These are phyloP conservation scores for Gasterosteus aculeatus DNA, from an alignment of 2,113 vertebrate species.

Conservation along the genomic window DNA sequence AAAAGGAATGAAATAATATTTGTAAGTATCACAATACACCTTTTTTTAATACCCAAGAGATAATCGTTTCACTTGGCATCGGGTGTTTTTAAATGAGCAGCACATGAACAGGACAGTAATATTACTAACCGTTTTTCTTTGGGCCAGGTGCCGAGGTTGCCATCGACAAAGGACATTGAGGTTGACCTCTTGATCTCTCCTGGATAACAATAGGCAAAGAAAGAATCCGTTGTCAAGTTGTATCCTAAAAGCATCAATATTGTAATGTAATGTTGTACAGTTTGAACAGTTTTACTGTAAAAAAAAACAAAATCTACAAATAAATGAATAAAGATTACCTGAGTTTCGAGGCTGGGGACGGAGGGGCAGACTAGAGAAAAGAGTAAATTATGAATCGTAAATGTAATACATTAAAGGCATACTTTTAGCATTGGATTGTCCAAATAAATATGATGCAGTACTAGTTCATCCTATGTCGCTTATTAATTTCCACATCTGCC, in stretches of 20 bases:
- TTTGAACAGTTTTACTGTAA: neutral
- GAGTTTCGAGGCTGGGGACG: slow-evolving; percentile 77
- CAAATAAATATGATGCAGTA: neutral
- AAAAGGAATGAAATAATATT: slow-evolving; percentile 2
- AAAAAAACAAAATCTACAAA: neutral
- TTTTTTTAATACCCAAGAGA: neutral
- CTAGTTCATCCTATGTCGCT: neutral
- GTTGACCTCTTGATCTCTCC: slow-evolving; percentile 93
- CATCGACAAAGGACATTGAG: slow-evolving; percentile 97
- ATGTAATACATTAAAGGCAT: neutral
- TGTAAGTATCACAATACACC: neutral
- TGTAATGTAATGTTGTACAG: neutral
- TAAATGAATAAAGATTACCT: slow-evolving; percentile 60
- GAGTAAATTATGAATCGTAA: neutral
- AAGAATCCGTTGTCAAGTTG: neutral
- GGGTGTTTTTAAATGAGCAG: neutral
- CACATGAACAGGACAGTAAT: neutral
- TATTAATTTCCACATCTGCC: neutral
- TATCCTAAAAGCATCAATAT: neutral
- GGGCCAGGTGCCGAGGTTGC: slow-evolving; percentile 95
- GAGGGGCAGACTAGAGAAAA: slow-evolving; percentile 76
- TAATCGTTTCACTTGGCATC: neutral
- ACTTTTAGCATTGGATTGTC: neutral
- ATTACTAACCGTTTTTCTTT: slow-evolving; percentile 91
- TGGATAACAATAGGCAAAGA: slow-evolving; percentile 56